Evolutionary conservation across 2,888 invertebrate species (phyloP), one percentile per base, ranked within the genome.

Genomic region (Aromia moschata): DNA sequence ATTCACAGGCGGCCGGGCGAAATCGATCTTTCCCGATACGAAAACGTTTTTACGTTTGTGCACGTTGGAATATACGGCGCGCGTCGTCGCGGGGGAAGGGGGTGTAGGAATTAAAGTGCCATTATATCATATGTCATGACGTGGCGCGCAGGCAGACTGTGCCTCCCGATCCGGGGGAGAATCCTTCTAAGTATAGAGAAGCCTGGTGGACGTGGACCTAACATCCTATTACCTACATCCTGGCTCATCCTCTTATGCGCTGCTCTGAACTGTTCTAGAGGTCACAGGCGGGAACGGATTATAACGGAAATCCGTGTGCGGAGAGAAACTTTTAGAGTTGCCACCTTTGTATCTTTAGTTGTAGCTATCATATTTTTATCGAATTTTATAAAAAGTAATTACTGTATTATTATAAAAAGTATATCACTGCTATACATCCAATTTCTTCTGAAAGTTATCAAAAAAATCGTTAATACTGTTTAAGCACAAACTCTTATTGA

Each of bases 151-250:
- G n/a, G n/a, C 37, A 43, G 11, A 18, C 36, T 20, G 44, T 36
- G 36, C 33, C 45, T 41, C 17, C 31, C 31, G 25, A 30, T 49
- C 38, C 43, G 44, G 44, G 56, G 14, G 40, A 61, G 78, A 77
- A 77, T 73, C 77, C 77, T 58, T 76, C 69, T 62, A 77, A 77
- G 72, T 73, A n/a, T n/a, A 57, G 73, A 65, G 77, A 77, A 77
- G 75, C 78, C 76, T 68, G 72, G 67, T 69, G 59, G 72, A 71
- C 68, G 71, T 71, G 74, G 73, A 74, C 74, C 77, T 77, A 74
- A 78, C 77, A 78, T 78, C 78, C 78, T 78, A 78, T 77, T 78
- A 77, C 71, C 74, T 73, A 76, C 77, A 77, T 78, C 78, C 77
- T 75, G 71, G 73, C 71, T 77, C 76, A 77, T 78, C 77, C 78